These are phyloP conservation scores for Sympetrum striolatum DNA, from an alignment of 2,888 invertebrate species.

Conservation along the genomic window DNA sequence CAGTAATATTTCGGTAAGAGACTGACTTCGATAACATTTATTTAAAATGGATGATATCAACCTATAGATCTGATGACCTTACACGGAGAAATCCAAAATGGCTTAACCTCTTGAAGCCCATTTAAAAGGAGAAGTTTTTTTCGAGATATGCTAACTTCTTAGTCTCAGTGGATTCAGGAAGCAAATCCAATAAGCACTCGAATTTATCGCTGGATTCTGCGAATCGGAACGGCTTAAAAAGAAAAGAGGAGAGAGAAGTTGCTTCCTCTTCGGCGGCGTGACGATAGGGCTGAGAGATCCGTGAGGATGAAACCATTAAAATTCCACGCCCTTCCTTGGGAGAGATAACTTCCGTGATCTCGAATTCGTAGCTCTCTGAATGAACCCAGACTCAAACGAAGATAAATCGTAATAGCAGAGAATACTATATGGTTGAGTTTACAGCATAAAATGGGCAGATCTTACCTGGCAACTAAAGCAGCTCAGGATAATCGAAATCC, in stretches of 20 bases:
- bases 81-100: background rate
- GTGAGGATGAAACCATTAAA: background rate
- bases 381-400: no score
- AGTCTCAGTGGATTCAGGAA: background rate
- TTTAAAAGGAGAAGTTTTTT: background rate
- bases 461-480: no score
- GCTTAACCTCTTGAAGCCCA: background rate
- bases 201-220: background rate
- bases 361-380: no score
- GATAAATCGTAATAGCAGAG: no score
- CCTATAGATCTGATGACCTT: background rate
- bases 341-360: background rate
- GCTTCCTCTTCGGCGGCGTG: background rate
- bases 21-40: no score
- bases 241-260: background rate
- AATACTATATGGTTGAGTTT: no score
- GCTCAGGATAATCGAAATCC: no score
- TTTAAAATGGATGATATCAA: no score
- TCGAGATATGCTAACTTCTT: background rate
- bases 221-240: background rate
- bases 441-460: no score
- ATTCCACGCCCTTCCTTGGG: background rate
- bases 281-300: background rate
- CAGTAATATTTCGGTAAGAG: no score
- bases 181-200: background rate